Evolutionary conservation across 2,113 vertebrate species (phyloP), one percentile per base, ranked within the genome.

Genomic region (Nibea coibor): DNA sequence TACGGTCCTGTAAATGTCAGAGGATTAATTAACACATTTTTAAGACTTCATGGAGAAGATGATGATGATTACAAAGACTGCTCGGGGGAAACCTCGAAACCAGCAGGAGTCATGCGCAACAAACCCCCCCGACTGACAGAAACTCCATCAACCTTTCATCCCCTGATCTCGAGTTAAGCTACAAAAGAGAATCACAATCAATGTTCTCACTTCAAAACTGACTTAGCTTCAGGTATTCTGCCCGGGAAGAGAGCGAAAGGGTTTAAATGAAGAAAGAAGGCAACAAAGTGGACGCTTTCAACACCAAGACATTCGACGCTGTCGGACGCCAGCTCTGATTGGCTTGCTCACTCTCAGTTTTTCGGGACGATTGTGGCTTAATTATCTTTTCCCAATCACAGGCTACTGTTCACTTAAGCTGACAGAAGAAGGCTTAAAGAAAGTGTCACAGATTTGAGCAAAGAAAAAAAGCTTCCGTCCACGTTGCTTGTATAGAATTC

Each of bases 1-100:
- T 80, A 85, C 42, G 26, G 76, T 78, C 73, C 54, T 62, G 68
- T 57, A 85, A 86, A 77, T 67, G 80, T 78, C 87, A 70, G 12
- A 62, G 80, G 51, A 80, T 78, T 83, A 80, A 83, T 77, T 77
- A 73, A 70, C 57, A 65, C 2, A 61, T 73, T 75, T 56, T 74
- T 65, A 72, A 78, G 47, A 71, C 53, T n/a, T 64, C 35, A 50
- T 20, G 11, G 59, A 0, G 11, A 72, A 26, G 51, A 63, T n/a
- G 61, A 57, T 42, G 81, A 72, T 50, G 51, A 59, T 62, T 20
- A 56, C 28, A 57, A 85, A 68, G 14, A 43, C 54, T 11, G 19
- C 63, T 77, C 48, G 16, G 48, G 5, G 22, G 42, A 54, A 79
- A 64, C 17, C 22, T 17, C 10, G 24, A 39, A 31, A 47, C 16